phyloP scores from a whole-genome alignment of 2,888 invertebrate species.

The Platycnemis pennipes region DNA sequence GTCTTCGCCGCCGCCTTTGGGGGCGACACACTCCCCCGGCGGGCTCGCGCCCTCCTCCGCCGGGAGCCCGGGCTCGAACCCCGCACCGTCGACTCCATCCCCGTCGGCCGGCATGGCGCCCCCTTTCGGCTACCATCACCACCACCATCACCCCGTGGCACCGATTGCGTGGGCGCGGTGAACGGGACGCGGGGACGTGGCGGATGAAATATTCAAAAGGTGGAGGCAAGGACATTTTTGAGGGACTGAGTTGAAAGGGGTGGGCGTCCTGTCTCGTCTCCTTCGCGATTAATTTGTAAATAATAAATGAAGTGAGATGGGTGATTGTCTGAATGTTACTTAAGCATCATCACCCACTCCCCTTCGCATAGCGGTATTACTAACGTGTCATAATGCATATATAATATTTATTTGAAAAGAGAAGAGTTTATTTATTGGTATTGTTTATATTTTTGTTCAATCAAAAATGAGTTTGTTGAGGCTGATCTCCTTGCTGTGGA shows the following conservation, averaged over 20 bases:
- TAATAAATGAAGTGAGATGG: background rate
- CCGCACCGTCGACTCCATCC: conserved; percentile 44
- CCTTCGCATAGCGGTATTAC: background rate
- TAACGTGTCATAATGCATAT: background rate
- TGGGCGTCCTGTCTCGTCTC: background rate
- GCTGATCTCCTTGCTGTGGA: background rate
- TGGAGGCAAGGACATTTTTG: conserved; percentile 2
- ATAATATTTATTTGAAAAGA: background rate
- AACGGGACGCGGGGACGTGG: background rate
- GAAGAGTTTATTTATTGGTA: background rate
- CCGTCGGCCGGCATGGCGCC: conserved; percentile 45
- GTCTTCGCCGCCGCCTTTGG: background rate
- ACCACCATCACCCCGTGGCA: conserved; percentile 34
- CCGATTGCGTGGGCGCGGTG: conserved; percentile 59
- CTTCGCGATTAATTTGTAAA: background rate
- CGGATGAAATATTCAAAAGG: background rate
- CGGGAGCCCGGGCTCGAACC: conserved; percentile 56
- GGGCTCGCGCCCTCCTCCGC: conserved; percentile 40
- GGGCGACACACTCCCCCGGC: background rate
- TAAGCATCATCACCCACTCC: background rate
- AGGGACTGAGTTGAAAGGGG: background rate
- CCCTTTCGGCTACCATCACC: conserved; percentile 28
- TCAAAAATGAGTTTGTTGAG: background rate
- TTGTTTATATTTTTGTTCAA: background rate
- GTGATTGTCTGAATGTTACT: background rate